These are phyloP conservation scores for Micoletzkya japonica DNA, from an alignment of 2,888 invertebrate genomes.

Conservation along the genomic window DNA sequence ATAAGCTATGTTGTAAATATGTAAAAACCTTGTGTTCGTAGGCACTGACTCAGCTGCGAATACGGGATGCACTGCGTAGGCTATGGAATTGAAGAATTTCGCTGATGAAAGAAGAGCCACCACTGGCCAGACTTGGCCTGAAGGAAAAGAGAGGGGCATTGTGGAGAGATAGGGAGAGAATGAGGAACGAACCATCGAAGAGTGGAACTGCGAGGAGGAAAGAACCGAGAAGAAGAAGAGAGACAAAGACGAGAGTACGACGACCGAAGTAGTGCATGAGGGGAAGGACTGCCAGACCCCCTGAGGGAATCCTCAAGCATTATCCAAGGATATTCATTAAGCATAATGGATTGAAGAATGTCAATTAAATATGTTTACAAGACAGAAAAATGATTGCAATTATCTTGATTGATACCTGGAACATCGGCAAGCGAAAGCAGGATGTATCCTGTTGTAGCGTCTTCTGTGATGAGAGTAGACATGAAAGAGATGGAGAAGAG, in stretches of 20 bases:
- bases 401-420: not conserved
- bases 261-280: conserved; percentile 17
- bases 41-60: not conserved
- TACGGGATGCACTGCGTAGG: conserved; percentile 19
- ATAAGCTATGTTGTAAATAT: not conserved
- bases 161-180: not conserved
- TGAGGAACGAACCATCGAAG: not conserved
- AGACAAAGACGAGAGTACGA: not conserved
- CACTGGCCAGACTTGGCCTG: not conserved
- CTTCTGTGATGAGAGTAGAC: not conserved
- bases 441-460: not conserved
- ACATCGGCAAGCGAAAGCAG: conserved; percentile 8
- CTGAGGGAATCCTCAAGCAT: too few species aligned
- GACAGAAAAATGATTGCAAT: not conserved
- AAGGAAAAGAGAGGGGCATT: not conserved
- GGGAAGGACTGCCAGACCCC: not conserved
- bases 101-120: not conserved
- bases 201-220: not conserved
- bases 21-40: conserved; percentile 1
- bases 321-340: not conserved
- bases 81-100: conserved; percentile 14
- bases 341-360: not conserved
- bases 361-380: not conserved
- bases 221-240: not conserved
- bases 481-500: conserved; percentile 21